phyloP scores from a whole-genome alignment of 92 coral and sea anemone species.

The Actinernus sp. region DNA sequence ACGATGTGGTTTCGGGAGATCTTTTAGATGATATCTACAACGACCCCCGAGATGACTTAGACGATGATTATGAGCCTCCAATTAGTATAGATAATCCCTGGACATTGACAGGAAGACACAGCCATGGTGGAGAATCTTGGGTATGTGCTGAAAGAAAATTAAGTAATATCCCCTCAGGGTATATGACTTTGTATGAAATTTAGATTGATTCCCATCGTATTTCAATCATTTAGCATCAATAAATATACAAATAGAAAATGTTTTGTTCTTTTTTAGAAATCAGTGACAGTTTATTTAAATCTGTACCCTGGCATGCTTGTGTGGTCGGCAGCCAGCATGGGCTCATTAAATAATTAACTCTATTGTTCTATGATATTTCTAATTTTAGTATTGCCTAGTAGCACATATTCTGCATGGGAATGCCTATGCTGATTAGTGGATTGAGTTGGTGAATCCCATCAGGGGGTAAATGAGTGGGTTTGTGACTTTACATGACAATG shows the following conservation, averaged over 20 bases:
- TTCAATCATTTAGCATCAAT: slow-evolving; percentile 2
- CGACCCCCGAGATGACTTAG: slow-evolving; percentile 55
- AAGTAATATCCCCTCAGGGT: slow-evolving; percentile 12
- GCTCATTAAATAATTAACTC: neutral
- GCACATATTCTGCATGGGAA: too few relatives aligned
- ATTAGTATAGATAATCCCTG: slow-evolving; percentile 29
- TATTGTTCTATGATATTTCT: neutral
- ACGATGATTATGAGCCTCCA: slow-evolving; percentile 84
- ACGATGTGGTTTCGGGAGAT: slow-evolving; percentile 68
- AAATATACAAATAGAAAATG: neutral
- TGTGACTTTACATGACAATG: too few relatives aligned
- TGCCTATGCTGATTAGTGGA: too few relatives aligned
- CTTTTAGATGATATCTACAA: slow-evolving; percentile 40
- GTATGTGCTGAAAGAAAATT: neutral
- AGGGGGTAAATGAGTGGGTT: too few relatives aligned
- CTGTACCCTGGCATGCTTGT: neutral
- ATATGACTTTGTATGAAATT: slow-evolving; percentile 2
- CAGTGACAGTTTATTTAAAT: neutral
- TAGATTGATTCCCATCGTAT: slow-evolving; percentile 2
- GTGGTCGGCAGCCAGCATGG: neutral
- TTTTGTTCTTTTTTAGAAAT: neutral
- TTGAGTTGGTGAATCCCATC: too few relatives aligned
- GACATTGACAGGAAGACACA: slow-evolving; percentile 25
- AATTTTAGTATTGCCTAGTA: too few relatives aligned
- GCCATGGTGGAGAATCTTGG: neutral